A percentile compares a stretch with the other conserved stretches of the same genome.
Evolutionary conservation across 1,140 invertebrate species (phyloP).

Genomic region (Scaptodrosophila lebanonensis): DNA sequence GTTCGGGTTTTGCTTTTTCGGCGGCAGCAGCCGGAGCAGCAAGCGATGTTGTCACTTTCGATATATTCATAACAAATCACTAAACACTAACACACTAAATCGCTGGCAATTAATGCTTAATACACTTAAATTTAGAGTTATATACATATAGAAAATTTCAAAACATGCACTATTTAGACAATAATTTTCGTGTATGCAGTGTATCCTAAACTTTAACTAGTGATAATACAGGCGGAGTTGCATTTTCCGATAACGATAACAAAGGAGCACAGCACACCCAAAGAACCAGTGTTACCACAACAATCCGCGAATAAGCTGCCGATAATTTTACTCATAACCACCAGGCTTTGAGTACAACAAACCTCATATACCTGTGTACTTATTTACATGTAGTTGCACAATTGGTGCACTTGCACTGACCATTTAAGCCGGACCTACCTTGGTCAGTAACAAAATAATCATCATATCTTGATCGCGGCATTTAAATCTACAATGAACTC

Average conservation of each 20-base stretch:
- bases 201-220: conserved; percentile 44
- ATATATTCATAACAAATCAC: conserved; percentile 70
- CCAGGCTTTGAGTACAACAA: no score
- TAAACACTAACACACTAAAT: conserved; percentile 32
- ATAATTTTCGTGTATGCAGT: conserved; percentile 56
- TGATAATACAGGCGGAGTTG: conserved; percentile 55
- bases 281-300: conserved; percentile 19
- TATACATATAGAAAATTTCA: conserved; percentile 55
- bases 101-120: conserved; percentile 29
- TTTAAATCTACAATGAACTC: no score
- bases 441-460: no score
- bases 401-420: no score
- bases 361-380: no score
- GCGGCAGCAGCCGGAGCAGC: conserved; percentile 64
- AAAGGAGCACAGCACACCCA: conserved; percentile 32
- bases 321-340: no score
- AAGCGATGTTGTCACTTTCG: conserved; percentile 72
- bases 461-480: no score
- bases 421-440: no score
- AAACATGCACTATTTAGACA: conserved; percentile 54
- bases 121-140: conserved; percentile 30
- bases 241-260: conserved; percentile 41
- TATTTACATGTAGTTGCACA: no score
- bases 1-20: conserved; percentile 71
- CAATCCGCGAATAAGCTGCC: no score